Evolutionary conservation across 2,113 vertebrate genomes (phyloP).

Genomic region (Talpa occidentalis): DNA sequence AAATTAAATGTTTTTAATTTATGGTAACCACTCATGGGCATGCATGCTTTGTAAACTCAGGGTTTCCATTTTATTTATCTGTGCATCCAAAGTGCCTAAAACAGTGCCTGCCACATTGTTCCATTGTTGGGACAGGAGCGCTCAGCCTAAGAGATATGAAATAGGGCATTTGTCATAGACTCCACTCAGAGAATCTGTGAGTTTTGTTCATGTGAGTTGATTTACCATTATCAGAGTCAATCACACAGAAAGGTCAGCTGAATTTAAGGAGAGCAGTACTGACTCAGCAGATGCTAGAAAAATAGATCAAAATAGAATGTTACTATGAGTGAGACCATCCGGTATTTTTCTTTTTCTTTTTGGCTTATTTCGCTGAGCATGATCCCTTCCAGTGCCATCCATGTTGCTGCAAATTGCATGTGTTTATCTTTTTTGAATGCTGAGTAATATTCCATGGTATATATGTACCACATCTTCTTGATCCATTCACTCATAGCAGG

Average conservation of each 20-base stretch:
- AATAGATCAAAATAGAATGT: background rate
- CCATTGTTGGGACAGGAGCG: background rate
- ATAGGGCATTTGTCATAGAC: background rate
- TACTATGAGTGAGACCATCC: too few relatives aligned
- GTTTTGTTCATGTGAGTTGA: background rate
- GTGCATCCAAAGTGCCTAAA: background rate
- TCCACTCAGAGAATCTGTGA: background rate
- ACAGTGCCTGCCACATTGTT: background rate
- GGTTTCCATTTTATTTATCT: background rate
- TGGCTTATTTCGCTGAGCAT: too few relatives aligned
- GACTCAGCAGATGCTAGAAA: background rate
- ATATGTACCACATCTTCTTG: too few relatives aligned
- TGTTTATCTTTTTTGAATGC: too few relatives aligned
- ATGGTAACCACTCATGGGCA: background rate
- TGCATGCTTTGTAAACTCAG: background rate
- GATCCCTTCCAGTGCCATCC: too few relatives aligned
- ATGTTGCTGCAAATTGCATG: too few relatives aligned
- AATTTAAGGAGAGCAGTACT: background rate
- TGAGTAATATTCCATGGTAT: too few relatives aligned
- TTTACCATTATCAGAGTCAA: background rate
- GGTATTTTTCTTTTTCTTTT: too few relatives aligned
- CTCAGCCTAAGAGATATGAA: accelerated
- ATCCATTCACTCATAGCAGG: too few relatives aligned
- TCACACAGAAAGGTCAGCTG: background rate
- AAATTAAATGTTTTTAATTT: background rate